Evolutionary conservation across 2,113 vertebrate genomes (phyloP), one percentile per base, ranked within the genome.

Genomic region (Solea senegalensis): DNA sequence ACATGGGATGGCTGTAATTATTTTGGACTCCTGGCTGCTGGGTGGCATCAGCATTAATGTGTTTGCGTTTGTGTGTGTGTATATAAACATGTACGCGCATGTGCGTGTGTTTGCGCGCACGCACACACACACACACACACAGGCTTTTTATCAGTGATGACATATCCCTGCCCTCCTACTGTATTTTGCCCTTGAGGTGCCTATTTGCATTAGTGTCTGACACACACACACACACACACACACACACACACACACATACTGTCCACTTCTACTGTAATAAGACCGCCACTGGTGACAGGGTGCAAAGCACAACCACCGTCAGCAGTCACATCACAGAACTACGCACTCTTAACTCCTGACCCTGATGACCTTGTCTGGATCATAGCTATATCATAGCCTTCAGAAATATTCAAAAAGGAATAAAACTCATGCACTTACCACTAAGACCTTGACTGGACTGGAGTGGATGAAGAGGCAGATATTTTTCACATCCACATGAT

Each of bases 11-110:
- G 58, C 71, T 70, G 74, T 91, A 90, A 92, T 92, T 93, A 89
- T 91, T 91, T 82, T 92, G 80, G 88, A 91, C 92, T 88, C 82
- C 81, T 68, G 60, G 82, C 83, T 88, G 81, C 83, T 84, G 83
- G 87, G 88, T 91, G 89, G 81, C 83, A 89, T 91, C 79, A 84
- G 79, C 69, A 46, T 54, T 80, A 70, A 69, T 49, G 65, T 55
- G 56, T 50, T 44, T 59, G 48, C 39, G 50, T 45, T 51, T 51
- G 48, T 39, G 41, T 61, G 49, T 7, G 28, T 28, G 65, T 49
- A 52, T 2, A 46, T 46, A 54, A 7, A 52, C 62, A 49, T 44
- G 52, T 44, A 44, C 44, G 55, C 44, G 26, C 5, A 12, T 43
- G 57, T 8, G 57, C 26, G 15, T 1, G 49, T 50, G n/a, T 16